Base-by-base conservation (phyloP, 2,797 vertebrate species). In the Epinephelus awoara region DNA sequence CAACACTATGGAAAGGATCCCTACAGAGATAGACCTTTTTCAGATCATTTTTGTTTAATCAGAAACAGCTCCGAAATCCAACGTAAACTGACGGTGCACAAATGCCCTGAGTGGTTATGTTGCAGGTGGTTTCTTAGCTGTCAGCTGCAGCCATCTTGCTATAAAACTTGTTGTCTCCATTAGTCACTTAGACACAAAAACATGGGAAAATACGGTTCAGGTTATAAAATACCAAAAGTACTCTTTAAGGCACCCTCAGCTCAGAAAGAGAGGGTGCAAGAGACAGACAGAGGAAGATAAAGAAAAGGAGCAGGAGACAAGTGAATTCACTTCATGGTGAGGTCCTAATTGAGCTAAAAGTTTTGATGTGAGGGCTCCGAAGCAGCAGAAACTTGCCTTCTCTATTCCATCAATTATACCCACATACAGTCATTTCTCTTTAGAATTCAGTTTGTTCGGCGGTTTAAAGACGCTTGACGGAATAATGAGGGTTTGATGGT, bases 271-370 rank as follows among this genome's bases (percentile, higher is more conserved):
- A 75, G n/a, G 52, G 46, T 62, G 74, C 49, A 56, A 29, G 74
- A 76, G 77, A 76, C 2, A 38, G 71, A 65, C 9, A 0, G 69
- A 47, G 49, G 21, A 10, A 51, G 57, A 79, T 63, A 15, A 25
- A 67, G 63, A 15, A 61, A 42, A 72, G 67, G 52, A 42, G 58
- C 50, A 38, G n/a, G 77, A 86, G 55, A 77, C 67, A 49, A 67
- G 67, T 61, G 79, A 79, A 72, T 71, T 69, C 51, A 56, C 55
- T 47, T 17, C 49, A 51, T 40, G 61, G 63, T 74, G 76, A 52
- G 62, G 75, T 81, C 56, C 77, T 89, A 90, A 91, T 85, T 91
- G 86, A 89, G 85, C 80, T 63, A 58, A 89, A 88, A 80, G 78
- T 88, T 90, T 85, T 75, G 79, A 89, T 82, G 77, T 13, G 58